A percentile compares a stretch with the other conserved stretches of the same genome.
Conservation (phyloP, 2,113 vertebrate genomes). For the Xenus cinereus region DNA sequence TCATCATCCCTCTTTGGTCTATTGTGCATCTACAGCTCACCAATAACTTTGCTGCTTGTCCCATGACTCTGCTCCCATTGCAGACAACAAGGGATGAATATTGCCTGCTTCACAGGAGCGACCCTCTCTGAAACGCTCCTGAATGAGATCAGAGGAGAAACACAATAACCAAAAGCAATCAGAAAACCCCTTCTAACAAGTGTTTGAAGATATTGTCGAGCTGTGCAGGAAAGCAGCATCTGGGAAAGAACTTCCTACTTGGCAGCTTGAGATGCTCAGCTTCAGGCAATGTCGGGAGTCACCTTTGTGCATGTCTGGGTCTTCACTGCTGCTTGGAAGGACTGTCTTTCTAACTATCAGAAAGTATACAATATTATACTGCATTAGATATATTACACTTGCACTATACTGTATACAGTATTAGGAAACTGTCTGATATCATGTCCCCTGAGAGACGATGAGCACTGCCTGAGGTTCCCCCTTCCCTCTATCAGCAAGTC, state of each 20-base stretch:
- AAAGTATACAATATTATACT: not conserved
- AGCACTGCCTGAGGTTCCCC: not conserved
- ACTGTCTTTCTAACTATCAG: not conserved
- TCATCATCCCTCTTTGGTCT: not conserved
- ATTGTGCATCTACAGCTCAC: not conserved
- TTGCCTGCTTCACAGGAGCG: not conserved
- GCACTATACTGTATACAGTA: no score
- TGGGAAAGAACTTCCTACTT: not conserved
- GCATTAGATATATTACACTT: no score
- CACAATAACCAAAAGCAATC: not conserved
- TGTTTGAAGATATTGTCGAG: not conserved
- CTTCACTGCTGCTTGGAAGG: not conserved
- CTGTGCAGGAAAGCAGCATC: not conserved
- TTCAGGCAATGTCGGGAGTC: not conserved
- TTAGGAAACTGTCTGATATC: not conserved
- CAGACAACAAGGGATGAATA: not conserved
- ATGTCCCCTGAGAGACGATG: fast-evolving
- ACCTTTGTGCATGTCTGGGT: not conserved
- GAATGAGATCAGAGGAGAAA: not conserved
- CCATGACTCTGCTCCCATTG: not conserved
- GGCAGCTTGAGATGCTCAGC: not conserved
- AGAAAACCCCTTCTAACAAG: not conserved
- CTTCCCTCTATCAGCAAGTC: not conserved
- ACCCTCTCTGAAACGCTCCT: not conserved
- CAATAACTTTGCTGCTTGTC: not conserved